Evolutionary conservation across 1,140 invertebrate species (phyloP), one percentile per base, ranked within the genome.

Genomic region (Callitettix versicolor): DNA sequence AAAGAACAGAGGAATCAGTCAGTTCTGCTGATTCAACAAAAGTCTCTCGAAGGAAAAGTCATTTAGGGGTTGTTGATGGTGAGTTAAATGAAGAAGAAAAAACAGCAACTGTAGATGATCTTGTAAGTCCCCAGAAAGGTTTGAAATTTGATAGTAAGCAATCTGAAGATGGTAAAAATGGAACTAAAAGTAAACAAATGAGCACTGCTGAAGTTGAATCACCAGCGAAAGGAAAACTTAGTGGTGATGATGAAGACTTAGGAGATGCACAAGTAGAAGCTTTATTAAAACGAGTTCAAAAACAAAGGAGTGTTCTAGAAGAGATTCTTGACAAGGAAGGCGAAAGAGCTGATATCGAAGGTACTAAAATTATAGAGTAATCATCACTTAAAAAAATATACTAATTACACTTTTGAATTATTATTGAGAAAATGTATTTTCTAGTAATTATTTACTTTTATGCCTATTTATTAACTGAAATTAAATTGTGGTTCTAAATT

Each of bases 251-350:
- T 41, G 73, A 76, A 36, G 73, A 76, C 12, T 44, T 47, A 3
- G 53, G 52, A 34, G 57, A 55, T 44, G 49, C 55, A 22, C 30
- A 44, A 40, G 48, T 83, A 57, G 79, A 80, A 65, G 76, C 73
- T 54, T 69, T 85, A 42, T 71, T 85, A 18, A 75, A 72, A 64
- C 73, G 80, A 58, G 79, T 81, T 59, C 76, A 81, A 67, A 76
- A 76, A 62, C 81, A 85, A 66, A 75, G 81, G 65, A 81, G 77
- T 66, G 77, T 81, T 61, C 71, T 85, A 59, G 79, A 80, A 58
- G 80, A 85, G 67, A 82, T 85, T 59, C 68, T 82, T 54, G 78
- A 77, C 65, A 74, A 78, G 63, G 77, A 81, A 72, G 75, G 70
- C 33, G 71, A 74, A 66, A 33, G 38, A 49, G 17, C 47, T 26